Percentiles rank a stretch among this genome's conserved stretches.
These are phyloP conservation scores for Nettapus auritus DNA, from an alignment of 2,113 vertebrate species.

Conservation along the genomic window DNA sequence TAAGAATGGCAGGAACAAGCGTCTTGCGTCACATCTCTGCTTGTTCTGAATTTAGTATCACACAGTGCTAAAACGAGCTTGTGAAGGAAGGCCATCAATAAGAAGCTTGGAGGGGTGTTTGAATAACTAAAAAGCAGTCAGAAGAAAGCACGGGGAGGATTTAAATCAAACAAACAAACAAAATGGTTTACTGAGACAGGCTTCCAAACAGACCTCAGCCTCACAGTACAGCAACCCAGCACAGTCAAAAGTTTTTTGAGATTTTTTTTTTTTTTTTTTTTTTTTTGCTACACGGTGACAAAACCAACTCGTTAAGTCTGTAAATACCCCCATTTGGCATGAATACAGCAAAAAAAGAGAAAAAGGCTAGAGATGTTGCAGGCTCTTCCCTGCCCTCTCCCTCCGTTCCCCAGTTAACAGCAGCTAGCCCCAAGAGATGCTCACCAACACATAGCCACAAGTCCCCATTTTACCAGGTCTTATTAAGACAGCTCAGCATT, in stretches of 20 bases:
- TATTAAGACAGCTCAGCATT: not conserved
- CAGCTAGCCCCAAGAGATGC: not conserved
- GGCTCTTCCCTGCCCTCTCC: not conserved
- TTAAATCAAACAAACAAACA: not conserved
- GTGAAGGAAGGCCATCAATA: not conserved
- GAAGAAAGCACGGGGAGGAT: not conserved
- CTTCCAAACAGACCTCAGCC: not conserved
- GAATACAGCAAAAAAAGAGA: not conserved
- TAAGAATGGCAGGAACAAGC: not conserved
- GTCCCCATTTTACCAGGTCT: not conserved
- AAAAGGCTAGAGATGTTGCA: fast-evolving
- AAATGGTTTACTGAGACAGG: not conserved
- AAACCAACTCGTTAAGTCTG: not conserved
- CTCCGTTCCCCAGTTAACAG: not conserved
- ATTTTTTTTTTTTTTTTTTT: no score
- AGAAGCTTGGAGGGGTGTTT: not conserved
- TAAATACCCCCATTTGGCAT: not conserved
- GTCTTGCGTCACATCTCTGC: not conserved
- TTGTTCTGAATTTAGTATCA: not conserved
- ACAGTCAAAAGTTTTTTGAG: not conserved
- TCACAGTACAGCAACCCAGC: not conserved
- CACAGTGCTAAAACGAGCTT: not conserved
- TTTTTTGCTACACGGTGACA: not conserved
- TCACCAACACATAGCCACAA: not conserved
- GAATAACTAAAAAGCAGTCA: not conserved